Evolutionary conservation across 2,888 invertebrate species (phyloP), one percentile per base, ranked within the genome.

Genomic region (Tenthredo livida): DNA sequence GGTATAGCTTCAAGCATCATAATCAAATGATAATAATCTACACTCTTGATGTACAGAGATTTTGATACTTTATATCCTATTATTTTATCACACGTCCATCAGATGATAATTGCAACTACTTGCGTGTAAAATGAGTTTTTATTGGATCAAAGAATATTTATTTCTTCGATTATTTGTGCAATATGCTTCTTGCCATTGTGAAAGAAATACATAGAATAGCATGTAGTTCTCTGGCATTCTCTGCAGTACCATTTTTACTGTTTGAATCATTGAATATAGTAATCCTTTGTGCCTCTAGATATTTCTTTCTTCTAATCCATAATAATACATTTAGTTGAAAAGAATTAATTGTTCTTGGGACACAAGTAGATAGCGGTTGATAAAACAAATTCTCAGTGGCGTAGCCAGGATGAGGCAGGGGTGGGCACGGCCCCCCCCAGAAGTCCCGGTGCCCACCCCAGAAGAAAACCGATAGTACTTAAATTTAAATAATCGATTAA

Each of bases 21-120:
- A 54, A 77, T 78, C 17, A 78, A n/a, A 78, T 37, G 61, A 80
- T 40, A 37, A 61, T 9, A 61, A 80, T 7, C 12, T 37, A 40
- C 33, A 12, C 21, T 80, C 21, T 80, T 12, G 61, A 80, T 4
- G 40, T 58, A 40, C 12, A 17, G 6, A 21, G 21, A 6, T 40
- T 58, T 58, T 61, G 25, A n/a, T 61, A 40, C 40, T n/a, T 17
- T 80, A 37, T 12, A 33, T 77, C 33, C 29, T 12, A 37, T 29
- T 12, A 37, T 25, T 21, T 61, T 50, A 80, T 80, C 80, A 80
- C 37, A 21, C 43, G 33, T 37, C 61, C 15, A 61, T 7, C 37
- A 6, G 21, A 61, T 80, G 58, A 37, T 80, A 77, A 80, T 80
- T 58, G 61, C 61, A 25, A 33, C 77, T 29, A 21, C 29, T 10